Base-by-base conservation (phyloP, 1,140 invertebrate species). In the Drosophila ohnishii region DNA sequence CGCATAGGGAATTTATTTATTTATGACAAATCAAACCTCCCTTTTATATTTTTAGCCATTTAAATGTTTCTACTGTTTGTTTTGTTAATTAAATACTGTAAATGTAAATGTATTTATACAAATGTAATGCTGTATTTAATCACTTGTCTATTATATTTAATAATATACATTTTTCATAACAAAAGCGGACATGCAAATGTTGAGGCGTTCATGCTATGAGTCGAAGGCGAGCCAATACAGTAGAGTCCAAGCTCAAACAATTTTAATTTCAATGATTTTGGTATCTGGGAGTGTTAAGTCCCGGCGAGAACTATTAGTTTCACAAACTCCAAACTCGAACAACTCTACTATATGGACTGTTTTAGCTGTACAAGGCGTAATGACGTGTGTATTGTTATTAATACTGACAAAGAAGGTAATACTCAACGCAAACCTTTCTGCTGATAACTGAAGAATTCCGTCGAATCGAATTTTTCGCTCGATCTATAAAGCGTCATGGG, bases 381-480 rank as follows among this genome's bases (percentile, higher is more conserved):
- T 44, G 42, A 55, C 67, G 62, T 56, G 67, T 63, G 59, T 66
- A 5, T 62, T 67, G 63, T 67, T 67, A 50, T 65, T 51, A 40
- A 55, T 81, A 81, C 42, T 63, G 22, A 81, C 50, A 59, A 40
- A 35, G 40, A 66, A 64, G 78, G 51, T 82, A 64, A 77, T 62
- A 82, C 72, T 60, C 48, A 80, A 74, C 60, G 84, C 90, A 91
- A 91, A 91, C 90, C 90, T 91, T 91, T 85, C 59, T 87, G 86
- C 78, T 90, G 89, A 75, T 91, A 91, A 72, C 74, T 79, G 87
- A 84, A 88, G 78, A 92, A 92, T 82, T 94, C 93, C 92, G 93
- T 93, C 71, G 93, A 94, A 90, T 93, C 93, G 92, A 93, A 94
- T 92, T 93, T 93, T 92, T 93, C 93, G 92, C 93, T 93, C 80